Percentiles rank a stretch among this genome's conserved stretches.
Evolutionary conservation across 2,888 invertebrate genomes (phyloP).

Genomic region (Colostygia pectinataria): DNA sequence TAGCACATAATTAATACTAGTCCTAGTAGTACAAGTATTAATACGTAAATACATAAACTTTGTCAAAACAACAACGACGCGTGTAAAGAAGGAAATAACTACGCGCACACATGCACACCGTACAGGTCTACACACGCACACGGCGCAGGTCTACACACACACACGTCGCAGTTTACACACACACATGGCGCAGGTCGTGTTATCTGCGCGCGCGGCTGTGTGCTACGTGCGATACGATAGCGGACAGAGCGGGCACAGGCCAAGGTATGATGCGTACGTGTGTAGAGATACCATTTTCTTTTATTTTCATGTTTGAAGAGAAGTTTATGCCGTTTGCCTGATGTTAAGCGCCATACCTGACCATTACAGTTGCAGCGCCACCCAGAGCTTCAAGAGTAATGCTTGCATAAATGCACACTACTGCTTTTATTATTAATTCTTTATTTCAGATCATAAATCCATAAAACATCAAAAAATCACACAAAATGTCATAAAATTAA

Average conservation of each 20-base stretch:
- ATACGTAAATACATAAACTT: not conserved
- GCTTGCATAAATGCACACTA: no score
- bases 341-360: no score
- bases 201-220: constrained; percentile 38
- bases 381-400: no score
- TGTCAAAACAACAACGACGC: constrained; percentile 7
- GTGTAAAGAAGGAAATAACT: constrained; percentile 12
- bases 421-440: no score
- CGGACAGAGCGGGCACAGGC: constrained; percentile 39
- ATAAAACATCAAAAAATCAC: no score
- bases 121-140: constrained; percentile 18
- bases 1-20: no score
- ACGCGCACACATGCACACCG: constrained; percentile 10
- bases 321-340: no score
- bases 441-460: no score
- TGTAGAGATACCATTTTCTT: constrained; percentile 16
- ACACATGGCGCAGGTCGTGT: constrained; percentile 37
- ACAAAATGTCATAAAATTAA: no score
- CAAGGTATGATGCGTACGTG: constrained; percentile 39
- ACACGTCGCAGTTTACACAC: constrained; percentile 18
- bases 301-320: no score
- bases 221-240: constrained; percentile 35
- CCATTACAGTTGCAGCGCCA: no score
- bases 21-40: not conserved
- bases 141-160: constrained; percentile 17